Percentiles rank a stretch among this genome's conserved stretches.
These are phyloP conservation scores for Ceyx melanurus DNA, from an alignment of 2,113 vertebrate genomes.

Conservation along the genomic window DNA sequence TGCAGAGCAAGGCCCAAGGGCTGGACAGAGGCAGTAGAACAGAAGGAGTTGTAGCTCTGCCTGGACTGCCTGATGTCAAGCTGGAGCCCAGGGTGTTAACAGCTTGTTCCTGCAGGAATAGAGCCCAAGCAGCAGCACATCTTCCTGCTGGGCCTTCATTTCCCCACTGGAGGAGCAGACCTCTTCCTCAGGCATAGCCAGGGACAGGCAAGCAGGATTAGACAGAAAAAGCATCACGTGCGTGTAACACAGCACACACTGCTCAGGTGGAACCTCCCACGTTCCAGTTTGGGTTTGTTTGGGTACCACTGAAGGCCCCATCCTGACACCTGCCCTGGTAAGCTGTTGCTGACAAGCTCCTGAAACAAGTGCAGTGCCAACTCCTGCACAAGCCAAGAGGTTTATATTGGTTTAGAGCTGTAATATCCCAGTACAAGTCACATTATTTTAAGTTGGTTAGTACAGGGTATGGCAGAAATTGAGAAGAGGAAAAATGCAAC, in stretches of 20 bases:
- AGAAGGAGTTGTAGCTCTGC: not conserved
- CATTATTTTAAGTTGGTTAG: not conserved
- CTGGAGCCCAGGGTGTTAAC: not conserved
- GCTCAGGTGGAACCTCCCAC: too few species aligned
- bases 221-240: too few species aligned
- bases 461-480: not conserved
- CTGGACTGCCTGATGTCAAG: not conserved
- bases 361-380: accelerated
- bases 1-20: not conserved
- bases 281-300: too few species aligned
- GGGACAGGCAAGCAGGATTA: not conserved
- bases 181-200: not conserved
- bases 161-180: not conserved
- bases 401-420: not conserved
- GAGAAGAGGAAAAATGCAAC: not conserved
- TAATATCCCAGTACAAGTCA: not conserved
- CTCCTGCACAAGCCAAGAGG: not conserved
- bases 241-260: too few species aligned
- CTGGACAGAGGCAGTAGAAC: not conserved
- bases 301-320: too few species aligned
- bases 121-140: not conserved
- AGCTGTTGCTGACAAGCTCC: too few species aligned
- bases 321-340: too few species aligned
- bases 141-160: not conserved
- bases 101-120: not conserved